Base-by-base conservation (phyloP, 2,888 invertebrate genomes). In the Heteropelma amictum region DNA sequence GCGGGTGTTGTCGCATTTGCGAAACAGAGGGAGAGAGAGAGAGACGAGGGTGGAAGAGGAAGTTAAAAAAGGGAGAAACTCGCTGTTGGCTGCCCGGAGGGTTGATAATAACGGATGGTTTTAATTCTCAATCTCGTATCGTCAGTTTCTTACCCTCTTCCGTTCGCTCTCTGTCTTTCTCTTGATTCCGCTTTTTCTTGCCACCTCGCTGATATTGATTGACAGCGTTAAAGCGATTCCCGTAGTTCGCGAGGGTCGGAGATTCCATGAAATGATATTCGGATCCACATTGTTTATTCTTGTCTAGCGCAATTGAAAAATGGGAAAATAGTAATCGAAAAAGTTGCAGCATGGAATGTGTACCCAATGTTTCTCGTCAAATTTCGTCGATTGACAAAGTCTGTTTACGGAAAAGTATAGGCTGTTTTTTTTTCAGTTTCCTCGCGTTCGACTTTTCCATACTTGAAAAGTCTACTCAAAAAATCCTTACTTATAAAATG, bases 61-160 rank as follows among this genome's bases (percentile, higher is more conserved):
- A 40, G 6, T 17, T 12, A n/a, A n/a, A n/a, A n/a, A 40, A 40
- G 26, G 26, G 30, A 54, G 40, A 60, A 60, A 73, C 58, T 63
- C 51, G 56, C 56, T 17, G 23, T 10, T 47, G 28, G 14, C 60
- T 65, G 65, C 51, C 28, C 47, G 40, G 35, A 8, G 19, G 30
- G 8, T 47, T 54, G 38, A 64, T 54, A 65, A 65, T 71, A 67
- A 75, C 71, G 71, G 61, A 71, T 71, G 56, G 42, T 67, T 75
- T 75, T 75, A 71, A 71, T 75, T 75, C 75, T 19, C 60, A 40
- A 47, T 58, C 49, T 35, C 70, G 33, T 51, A 63, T 58, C 40
- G 42, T 65, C 60, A 49, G 38, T 69, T 45, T n/a, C 23, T 17
- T 23, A 12, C 0, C 38, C 8, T 6, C 7, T 17, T 21, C 2